These are phyloP conservation scores for Dendrocincla fuliginosa DNA, from an alignment of 2,797 vertebrate genomes.

Conservation along the genomic window DNA sequence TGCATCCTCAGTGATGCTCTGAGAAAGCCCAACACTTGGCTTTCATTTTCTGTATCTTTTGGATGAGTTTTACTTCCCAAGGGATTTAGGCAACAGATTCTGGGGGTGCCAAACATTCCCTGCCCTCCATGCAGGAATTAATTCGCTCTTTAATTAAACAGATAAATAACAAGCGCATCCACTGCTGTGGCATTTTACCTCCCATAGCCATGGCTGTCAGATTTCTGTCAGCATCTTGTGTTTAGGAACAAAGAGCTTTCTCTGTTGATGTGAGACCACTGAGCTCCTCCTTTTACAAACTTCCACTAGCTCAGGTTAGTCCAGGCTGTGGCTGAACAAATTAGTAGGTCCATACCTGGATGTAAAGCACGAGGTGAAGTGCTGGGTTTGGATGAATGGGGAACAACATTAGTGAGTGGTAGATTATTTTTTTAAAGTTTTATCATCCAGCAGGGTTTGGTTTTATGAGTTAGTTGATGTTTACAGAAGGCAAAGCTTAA, in stretches of 20 bases:
- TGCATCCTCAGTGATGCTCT: neutral
- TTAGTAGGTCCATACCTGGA: neutral
- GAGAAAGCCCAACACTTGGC: neutral
- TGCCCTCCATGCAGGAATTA: constrained; percentile 16
- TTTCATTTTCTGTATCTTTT: constrained; percentile 10
- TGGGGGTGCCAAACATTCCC: neutral
- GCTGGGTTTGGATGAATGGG: neutral
- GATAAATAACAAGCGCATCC: constrained; percentile 11
- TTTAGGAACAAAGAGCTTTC: neutral
- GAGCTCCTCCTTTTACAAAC: neutral
- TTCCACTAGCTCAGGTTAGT: neutral
- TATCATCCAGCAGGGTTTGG: neutral
- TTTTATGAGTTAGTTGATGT: neutral
- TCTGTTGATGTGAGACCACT: neutral
- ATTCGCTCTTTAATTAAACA: constrained; percentile 52
- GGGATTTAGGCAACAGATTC: neutral
- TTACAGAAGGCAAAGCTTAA: neutral
- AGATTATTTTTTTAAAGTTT: neutral
- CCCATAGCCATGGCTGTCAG: neutral
- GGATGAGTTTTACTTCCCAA: constrained; percentile 2
- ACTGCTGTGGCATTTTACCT: neutral
- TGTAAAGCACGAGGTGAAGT: neutral
- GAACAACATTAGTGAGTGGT: neutral
- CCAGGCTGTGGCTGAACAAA: neutral
- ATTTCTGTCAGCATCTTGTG: neutral